Evolutionary conservation across 2,888 invertebrate species (phyloP).

Genomic region (Pelosia muscerda): DNA sequence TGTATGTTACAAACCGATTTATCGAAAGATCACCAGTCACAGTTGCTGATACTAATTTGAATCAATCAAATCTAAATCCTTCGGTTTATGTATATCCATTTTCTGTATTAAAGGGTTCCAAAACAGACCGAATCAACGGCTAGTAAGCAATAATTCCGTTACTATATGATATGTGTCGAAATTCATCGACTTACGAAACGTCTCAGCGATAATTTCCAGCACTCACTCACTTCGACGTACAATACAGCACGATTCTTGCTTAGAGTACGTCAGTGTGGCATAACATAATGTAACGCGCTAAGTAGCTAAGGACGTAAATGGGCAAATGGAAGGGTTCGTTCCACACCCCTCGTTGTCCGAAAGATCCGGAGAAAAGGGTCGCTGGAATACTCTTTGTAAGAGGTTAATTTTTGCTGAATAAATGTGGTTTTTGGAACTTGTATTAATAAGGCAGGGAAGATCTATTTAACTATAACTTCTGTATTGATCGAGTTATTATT

Average conservation of each 20-base stretch:
- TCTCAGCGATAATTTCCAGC: neutral
- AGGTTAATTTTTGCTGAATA: slow-evolving; percentile 8
- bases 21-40: too few relatives aligned
- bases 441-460: neutral
- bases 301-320: slow-evolving; percentile 13
- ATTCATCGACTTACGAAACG: neutral
- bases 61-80: too few relatives aligned
- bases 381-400: neutral
- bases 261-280: slow-evolving; percentile 2
- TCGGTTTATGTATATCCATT: neutral
- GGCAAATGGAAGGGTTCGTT: slow-evolving; percentile 12
- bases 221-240: neutral
- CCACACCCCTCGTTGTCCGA: slow-evolving; percentile 13
- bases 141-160: neutral
- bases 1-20: too few relatives aligned
- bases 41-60: too few relatives aligned
- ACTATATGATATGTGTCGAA: neutral
- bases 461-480: neutral
- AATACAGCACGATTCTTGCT: slow-evolving; percentile 9
- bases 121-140: neutral
- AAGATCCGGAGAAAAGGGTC: slow-evolving; percentile 17
- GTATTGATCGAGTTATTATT: neutral
- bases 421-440: neutral
- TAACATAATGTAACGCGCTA: slow-evolving; percentile 11
- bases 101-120: neutral